Evolutionary conservation across 2,113 vertebrate genomes (phyloP).

Genomic region (Dromiciops gliroides): DNA sequence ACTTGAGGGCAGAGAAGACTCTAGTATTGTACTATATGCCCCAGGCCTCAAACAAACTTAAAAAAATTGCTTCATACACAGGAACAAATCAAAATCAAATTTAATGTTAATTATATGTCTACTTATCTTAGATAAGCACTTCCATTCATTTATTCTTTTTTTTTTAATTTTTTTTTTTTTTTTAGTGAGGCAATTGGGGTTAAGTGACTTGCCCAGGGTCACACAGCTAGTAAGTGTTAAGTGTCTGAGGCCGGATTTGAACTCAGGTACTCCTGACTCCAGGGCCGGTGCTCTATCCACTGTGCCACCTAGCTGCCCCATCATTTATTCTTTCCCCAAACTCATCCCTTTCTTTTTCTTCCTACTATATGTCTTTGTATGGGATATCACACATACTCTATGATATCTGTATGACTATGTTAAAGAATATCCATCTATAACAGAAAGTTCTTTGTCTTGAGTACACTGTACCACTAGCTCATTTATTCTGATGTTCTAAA

Average conservation of each 20-base stretch:
- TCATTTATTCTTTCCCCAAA: neutral
- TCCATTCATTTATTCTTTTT: neutral
- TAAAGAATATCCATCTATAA: neutral
- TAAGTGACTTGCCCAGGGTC: too few relatives aligned
- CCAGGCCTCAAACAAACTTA: neutral
- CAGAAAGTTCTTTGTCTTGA: neutral
- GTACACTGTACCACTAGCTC: neutral
- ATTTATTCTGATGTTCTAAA: neutral
- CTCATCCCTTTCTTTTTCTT: neutral
- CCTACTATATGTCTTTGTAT: neutral
- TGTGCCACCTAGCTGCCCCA: too few relatives aligned
- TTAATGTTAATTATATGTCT: neutral
- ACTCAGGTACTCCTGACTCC: too few relatives aligned
- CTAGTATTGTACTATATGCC: neutral
- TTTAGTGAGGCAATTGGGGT: too few relatives aligned
- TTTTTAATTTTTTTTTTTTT: too few relatives aligned
- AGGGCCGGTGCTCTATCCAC: too few relatives aligned
- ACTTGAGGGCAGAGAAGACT: neutral
- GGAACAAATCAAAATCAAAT: neutral
- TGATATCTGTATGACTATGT: neutral
- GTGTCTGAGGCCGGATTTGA: too few relatives aligned
- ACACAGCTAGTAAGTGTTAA: too few relatives aligned
- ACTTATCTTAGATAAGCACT: neutral
- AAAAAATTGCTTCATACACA: neutral
- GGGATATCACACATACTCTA: neutral